These are phyloP conservation scores for Odontothrips loti DNA, from an alignment of 2,888 invertebrate genomes.

Conservation along the genomic window DNA sequence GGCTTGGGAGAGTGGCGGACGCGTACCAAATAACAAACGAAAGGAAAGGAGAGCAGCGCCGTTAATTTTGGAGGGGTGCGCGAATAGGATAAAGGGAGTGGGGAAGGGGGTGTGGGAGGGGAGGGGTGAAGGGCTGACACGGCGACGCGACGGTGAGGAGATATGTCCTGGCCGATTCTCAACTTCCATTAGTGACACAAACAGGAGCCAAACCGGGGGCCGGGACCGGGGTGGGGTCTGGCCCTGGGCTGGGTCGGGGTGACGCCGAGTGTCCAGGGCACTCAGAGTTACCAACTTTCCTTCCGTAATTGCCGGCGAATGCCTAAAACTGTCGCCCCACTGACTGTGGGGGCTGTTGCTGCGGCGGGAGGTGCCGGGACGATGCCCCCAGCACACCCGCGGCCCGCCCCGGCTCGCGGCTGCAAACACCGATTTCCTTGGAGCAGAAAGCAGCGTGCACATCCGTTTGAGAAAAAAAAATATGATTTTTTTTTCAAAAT, in stretches of 20 bases:
- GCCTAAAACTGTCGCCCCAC: background rate
- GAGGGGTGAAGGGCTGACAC: background rate
- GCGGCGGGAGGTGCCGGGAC: too few species aligned
- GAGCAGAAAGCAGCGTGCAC: too few species aligned
- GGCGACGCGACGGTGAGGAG: background rate
- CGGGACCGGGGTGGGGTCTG: background rate
- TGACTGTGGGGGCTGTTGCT: too few species aligned
- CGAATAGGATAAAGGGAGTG: background rate
- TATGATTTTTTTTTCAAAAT: too few species aligned
- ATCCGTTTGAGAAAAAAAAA: too few species aligned
- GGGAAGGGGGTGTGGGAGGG: background rate
- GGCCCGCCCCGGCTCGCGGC: too few species aligned
- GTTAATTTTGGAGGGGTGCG: background rate
- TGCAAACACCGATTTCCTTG: too few species aligned
- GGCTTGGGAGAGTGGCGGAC: background rate
- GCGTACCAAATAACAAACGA: constrained; percentile 4
- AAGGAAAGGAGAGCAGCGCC: background rate
- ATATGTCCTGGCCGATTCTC: background rate
- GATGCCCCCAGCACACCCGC: too few species aligned
- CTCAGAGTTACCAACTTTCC: background rate
- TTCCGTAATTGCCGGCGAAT: background rate
- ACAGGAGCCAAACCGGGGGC: background rate
- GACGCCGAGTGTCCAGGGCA: background rate
- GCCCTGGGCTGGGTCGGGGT: background rate
- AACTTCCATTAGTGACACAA: background rate